Conservation (phyloP, 2,113 vertebrate genomes). For the Elephantulus edwardii region DNA sequence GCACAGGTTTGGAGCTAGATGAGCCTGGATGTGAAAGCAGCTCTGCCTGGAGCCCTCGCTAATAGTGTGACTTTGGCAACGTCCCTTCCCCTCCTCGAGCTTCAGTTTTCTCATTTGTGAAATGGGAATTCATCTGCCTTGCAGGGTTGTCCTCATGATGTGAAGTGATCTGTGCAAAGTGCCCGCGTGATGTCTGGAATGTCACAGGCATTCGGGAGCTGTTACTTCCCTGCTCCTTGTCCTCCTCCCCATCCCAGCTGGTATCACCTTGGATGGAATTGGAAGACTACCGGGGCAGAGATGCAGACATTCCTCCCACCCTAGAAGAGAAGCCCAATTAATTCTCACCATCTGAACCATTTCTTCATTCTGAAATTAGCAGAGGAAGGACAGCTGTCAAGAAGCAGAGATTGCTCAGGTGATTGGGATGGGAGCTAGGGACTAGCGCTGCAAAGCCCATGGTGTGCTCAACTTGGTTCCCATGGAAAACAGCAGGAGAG, state of each 20-base stretch:
- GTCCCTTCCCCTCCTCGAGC: neutral
- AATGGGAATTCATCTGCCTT: neutral
- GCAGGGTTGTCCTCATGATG: neutral
- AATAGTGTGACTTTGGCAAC: neutral
- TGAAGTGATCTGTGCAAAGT: neutral
- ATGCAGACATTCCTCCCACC: neutral
- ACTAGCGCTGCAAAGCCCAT: neutral
- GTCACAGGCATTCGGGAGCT: neutral
- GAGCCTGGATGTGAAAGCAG: neutral
- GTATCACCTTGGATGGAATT: neutral
- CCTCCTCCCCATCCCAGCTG: neutral
- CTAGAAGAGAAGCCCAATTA: neutral
- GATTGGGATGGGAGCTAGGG: conserved; percentile 56
- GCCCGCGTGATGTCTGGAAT: too few species aligned
- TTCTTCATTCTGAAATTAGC: conserved; percentile 40
- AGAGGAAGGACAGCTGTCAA: conserved; percentile 49
- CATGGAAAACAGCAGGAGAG: neutral
- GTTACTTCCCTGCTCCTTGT: neutral
- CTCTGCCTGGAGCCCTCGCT: neutral
- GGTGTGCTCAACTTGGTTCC: neutral
- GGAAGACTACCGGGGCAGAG: neutral
- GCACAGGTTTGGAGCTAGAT: neutral
- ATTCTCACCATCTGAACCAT: neutral
- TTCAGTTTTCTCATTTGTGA: neutral
- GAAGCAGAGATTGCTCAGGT: conserved; percentile 2